Percentiles rank a stretch among this genome's conserved stretches.
These are phyloP conservation scores for Myioborus miniatus DNA, from an alignment of 2,797 vertebrate species.

Conservation along the genomic window DNA sequence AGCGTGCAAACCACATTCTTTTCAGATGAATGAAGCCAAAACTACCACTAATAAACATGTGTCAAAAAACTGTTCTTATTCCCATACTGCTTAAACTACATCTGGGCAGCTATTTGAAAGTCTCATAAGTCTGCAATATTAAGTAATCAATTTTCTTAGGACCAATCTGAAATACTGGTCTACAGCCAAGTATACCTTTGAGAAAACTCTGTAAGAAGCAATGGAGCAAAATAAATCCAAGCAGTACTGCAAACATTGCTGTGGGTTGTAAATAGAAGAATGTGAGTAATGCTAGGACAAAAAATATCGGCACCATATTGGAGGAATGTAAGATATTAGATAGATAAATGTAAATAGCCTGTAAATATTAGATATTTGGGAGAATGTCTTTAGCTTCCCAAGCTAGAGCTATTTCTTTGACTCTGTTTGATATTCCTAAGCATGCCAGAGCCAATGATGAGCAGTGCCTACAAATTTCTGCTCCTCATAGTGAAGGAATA, in stretches of 20 bases:
- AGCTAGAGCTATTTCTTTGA: background rate
- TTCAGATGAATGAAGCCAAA: background rate
- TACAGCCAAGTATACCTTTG: background rate
- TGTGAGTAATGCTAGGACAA: background rate
- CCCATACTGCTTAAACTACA: background rate
- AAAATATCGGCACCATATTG: background rate
- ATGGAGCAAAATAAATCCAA: background rate
- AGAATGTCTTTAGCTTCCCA: background rate
- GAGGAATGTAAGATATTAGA: background rate
- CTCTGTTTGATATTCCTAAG: background rate
- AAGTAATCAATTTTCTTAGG: background rate
- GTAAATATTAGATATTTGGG: background rate
- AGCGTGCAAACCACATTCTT: background rate
- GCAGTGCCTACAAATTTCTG: background rate
- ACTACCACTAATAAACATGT: background rate
- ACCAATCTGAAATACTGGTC: background rate
- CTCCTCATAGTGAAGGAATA: background rate
- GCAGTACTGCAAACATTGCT: background rate
- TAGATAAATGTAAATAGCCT: background rate
- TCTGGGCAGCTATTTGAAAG: background rate
- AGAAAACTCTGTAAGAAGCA: background rate
- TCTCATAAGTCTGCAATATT: background rate
- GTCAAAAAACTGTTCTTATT: background rate
- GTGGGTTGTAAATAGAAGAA: background rate
- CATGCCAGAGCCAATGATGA: background rate